Evolutionary conservation across 2,113 vertebrate species (phyloP).

Genomic region (Miniopterus natalensis): DNA sequence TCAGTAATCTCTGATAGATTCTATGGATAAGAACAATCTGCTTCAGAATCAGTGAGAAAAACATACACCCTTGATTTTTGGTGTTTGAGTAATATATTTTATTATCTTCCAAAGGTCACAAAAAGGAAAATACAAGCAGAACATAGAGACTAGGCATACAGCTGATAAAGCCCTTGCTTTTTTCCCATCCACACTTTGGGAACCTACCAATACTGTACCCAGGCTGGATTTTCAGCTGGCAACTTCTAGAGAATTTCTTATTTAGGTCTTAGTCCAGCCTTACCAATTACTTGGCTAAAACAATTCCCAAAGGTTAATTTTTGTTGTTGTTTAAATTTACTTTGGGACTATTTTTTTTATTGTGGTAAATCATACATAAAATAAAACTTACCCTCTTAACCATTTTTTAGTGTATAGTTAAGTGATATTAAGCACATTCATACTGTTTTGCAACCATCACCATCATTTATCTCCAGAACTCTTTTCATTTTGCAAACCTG

Average conservation of each 20-base stretch:
- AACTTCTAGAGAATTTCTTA: not conserved
- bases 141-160: not conserved
- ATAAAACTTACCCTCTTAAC: not conserved
- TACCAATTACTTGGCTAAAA: not conserved
- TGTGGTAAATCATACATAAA: not conserved
- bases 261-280: not conserved
- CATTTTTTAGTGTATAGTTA: not conserved
- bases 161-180: not conserved
- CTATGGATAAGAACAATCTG: not conserved
- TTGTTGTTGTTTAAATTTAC: not conserved
- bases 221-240: not conserved
- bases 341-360: slow-evolving; percentile 3
- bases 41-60: not conserved
- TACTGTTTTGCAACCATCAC: not conserved
- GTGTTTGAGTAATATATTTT: slow-evolving; percentile 3
- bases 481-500: not conserved
- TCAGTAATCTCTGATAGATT: not conserved
- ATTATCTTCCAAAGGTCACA: slow-evolving; percentile 1
- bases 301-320: not conserved
- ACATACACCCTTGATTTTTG: not conserved
- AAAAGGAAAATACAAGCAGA: not conserved
- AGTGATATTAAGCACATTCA: not conserved
- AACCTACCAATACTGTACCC: not conserved
- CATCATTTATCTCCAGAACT: not conserved
- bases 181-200: not conserved